phyloP scores from a whole-genome alignment of 1,140 invertebrate genomes.

The Sycophila sp. region DNA sequence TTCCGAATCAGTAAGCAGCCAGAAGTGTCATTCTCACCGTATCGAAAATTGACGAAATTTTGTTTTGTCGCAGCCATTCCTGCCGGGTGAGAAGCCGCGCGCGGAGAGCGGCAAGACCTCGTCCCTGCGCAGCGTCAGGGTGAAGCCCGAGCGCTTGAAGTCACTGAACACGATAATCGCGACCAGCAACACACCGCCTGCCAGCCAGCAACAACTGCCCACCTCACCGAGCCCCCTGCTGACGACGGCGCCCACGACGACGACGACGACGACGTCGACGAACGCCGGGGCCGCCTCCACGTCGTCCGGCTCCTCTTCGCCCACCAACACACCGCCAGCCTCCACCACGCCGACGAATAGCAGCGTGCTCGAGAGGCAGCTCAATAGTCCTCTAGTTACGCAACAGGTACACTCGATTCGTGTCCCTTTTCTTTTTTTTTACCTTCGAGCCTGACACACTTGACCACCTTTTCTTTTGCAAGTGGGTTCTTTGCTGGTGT shows the following conservation, averaged over 20 bases:
- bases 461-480: no score
- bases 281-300: conserved; percentile 54
- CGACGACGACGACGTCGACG: conserved; percentile 49
- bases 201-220: conserved; percentile 49
- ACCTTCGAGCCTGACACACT: no score
- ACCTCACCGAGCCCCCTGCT: conserved; percentile 44
- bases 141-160: conserved; percentile 69
- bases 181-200: conserved; percentile 34
- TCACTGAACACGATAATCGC: conserved; percentile 63
- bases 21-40: no score
- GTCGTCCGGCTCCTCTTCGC: conserved; percentile 57
- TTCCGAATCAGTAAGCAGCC: no score
- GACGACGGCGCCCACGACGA: conserved; percentile 32
- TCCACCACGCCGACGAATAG: conserved; percentile 44
- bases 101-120: conserved; percentile 66
- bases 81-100: conserved; percentile 65
- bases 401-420: conserved; percentile 59
- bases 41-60: no score
- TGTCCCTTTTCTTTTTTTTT: no score
- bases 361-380: conserved; percentile 59
- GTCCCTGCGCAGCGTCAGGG: conserved; percentile 70
- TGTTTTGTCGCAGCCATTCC: conserved; percentile 48
- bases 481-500: no score
- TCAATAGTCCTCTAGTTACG: conserved; percentile 61
- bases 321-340: conserved; percentile 45